Conservation (phyloP, 2,888 invertebrate species). For the Trachelus iudaicus region DNA sequence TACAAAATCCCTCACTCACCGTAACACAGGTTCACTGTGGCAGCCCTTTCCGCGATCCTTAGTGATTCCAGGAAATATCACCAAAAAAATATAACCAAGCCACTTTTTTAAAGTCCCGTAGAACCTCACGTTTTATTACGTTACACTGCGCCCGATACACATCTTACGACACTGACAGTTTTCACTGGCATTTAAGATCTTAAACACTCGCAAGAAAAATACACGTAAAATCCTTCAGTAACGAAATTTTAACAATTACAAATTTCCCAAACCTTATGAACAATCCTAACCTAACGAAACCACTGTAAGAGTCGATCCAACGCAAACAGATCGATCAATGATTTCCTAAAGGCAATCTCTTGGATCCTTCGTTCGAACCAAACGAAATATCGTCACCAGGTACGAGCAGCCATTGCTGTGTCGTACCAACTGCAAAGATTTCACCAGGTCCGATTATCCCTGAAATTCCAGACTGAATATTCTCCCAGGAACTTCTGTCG, state of each 20-base stretch:
- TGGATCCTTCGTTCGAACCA: background rate
- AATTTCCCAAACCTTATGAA: background rate
- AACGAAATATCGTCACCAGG: background rate
- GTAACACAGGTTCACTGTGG: background rate
- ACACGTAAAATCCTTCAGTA: background rate
- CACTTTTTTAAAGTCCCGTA: background rate
- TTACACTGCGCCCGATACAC: background rate
- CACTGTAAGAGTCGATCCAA: background rate
- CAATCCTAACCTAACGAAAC: background rate
- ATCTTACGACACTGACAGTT: background rate
- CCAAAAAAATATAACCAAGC: background rate
- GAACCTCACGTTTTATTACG: background rate
- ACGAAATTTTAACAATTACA: no score
- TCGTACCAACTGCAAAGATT: background rate
- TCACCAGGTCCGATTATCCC: background rate
- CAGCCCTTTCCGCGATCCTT: background rate
- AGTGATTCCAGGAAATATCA: background rate
- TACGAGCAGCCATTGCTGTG: background rate
- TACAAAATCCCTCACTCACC: background rate
- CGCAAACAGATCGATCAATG: background rate
- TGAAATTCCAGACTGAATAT: background rate
- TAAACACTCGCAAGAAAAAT: background rate
- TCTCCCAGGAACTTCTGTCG: background rate
- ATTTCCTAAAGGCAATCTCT: background rate
- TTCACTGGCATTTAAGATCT: background rate